Evolutionary conservation across 2,113 vertebrate species (phyloP).

Genomic region (Xenopus borealis): DNA sequence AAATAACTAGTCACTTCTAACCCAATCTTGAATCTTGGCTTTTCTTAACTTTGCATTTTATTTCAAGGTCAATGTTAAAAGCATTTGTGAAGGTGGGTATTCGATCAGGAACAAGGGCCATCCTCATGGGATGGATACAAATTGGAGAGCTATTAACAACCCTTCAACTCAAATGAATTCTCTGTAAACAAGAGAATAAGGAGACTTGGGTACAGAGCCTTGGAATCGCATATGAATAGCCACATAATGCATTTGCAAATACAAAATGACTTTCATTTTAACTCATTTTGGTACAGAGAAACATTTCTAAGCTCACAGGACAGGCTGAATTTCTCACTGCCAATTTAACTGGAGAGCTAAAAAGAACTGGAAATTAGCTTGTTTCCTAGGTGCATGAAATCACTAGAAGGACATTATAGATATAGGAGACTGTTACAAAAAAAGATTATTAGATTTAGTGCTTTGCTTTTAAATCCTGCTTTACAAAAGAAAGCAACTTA

Average conservation of each 20-base stretch:
- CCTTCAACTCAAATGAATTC: constrained; percentile 43
- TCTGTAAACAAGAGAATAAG: constrained; percentile 41
- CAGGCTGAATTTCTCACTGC: constrained; percentile 2
- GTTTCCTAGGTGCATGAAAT: constrained; percentile 1
- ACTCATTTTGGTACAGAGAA: constrained; percentile 3
- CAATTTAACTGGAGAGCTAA: constrained; percentile 15
- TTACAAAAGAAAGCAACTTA: too few relatives aligned
- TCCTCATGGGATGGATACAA: constrained; percentile 33
- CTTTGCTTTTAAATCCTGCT: not conserved
- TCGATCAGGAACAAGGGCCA: constrained; percentile 17
- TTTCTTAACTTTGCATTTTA: constrained; percentile 19
- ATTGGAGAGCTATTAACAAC: constrained; percentile 43
- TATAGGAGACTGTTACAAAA: constrained; percentile 8
- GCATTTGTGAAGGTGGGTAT: constrained; percentile 28
- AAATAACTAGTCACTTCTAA: constrained; percentile 5
- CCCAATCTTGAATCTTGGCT: not conserved
- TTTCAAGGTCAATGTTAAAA: constrained; percentile 36
- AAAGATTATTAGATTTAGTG: not conserved
- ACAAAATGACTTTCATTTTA: constrained; percentile 36
- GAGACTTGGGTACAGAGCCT: constrained; percentile 6
- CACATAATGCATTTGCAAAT: constrained; percentile 21
- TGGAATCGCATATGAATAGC: constrained; percentile 3
- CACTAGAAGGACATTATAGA: constrained; percentile 13
- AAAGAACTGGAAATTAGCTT: constrained; percentile 21
- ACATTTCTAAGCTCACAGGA: not conserved